phyloP scores from a whole-genome alignment of 2,113 vertebrate species.

The Glareola pratincola region DNA sequence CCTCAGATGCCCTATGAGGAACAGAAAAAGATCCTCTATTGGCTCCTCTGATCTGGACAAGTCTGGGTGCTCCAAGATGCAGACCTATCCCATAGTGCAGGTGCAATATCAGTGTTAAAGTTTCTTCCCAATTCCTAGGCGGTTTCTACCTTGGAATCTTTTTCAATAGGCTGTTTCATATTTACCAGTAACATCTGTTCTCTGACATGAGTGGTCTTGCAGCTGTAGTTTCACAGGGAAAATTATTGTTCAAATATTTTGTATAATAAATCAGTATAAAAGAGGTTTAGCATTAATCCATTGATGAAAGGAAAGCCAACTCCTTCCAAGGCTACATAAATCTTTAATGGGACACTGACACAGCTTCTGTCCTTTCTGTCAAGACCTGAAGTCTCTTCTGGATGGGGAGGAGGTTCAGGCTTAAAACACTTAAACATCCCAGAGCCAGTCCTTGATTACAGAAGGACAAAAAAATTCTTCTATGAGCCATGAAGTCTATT shows the following conservation, averaged over 20 bases:
- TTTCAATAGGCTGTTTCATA: background rate
- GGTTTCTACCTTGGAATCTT: background rate
- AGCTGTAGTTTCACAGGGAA: background rate
- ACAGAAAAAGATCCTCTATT: background rate
- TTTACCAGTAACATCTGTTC: background rate
- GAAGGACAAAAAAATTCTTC: background rate
- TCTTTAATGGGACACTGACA: background rate
- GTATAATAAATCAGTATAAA: background rate
- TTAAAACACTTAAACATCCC: background rate
- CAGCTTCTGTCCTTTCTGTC: background rate
- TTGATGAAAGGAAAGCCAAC: background rate
- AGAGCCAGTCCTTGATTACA: background rate
- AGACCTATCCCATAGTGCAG: background rate
- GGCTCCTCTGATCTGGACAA: background rate
- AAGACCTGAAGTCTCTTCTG: background rate
- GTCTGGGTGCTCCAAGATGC: background rate
- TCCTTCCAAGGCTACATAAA: background rate
- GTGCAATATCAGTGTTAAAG: background rate
- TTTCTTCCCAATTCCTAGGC: background rate
- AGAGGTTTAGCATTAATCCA: background rate
- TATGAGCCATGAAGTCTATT: background rate
- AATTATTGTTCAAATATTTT: background rate
- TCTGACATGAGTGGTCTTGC: background rate
- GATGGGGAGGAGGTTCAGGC: background rate
- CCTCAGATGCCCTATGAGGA: background rate